A percentile compares a stretch with the other conserved stretches of the same genome.
Conservation (phyloP, 1,140 invertebrate genomes). For the Araneus ventricosus region DNA sequence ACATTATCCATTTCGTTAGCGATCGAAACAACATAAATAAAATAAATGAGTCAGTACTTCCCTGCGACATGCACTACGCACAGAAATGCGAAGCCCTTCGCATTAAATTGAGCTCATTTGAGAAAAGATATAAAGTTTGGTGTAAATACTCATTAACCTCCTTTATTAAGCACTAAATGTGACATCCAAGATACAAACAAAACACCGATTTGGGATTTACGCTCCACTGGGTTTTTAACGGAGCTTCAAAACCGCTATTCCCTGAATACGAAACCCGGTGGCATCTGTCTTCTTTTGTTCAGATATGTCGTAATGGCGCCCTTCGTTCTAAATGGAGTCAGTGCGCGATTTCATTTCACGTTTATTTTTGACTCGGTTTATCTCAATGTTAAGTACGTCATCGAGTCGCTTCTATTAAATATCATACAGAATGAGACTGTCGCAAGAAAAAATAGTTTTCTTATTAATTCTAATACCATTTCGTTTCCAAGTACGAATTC, state of each 20-base stretch:
- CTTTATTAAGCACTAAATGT: constrained; percentile 60
- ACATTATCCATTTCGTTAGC: not conserved
- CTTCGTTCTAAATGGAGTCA: constrained; percentile 16
- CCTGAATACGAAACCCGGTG: not conserved
- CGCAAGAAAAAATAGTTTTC: not conserved
- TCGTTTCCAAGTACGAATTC: not conserved
- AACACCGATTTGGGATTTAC: constrained; percentile 65
- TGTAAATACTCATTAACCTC: constrained; percentile 68
- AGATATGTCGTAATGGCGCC: constrained; percentile 20
- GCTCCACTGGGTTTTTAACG: constrained; percentile 59
- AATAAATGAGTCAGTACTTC: not conserved
- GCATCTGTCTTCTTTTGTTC: constrained; percentile 36
- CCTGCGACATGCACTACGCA: not conserved
- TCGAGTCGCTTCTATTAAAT: not conserved
- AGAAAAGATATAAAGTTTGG: constrained; percentile 47
- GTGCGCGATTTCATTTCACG: not conserved
- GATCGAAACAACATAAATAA: not conserved
- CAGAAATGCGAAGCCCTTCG: not conserved
- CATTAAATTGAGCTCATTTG: constrained; percentile 45
- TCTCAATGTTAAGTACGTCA: constrained; percentile 19
- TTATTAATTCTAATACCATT: not conserved
- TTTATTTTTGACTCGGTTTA: constrained; percentile 27
- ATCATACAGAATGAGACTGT: not conserved
- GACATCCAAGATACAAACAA: constrained; percentile 55
- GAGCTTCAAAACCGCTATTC: constrained; percentile 45